Evolutionary conservation across 2,113 vertebrate species (phyloP).

Genomic region (Zonotrichia leucophrys): DNA sequence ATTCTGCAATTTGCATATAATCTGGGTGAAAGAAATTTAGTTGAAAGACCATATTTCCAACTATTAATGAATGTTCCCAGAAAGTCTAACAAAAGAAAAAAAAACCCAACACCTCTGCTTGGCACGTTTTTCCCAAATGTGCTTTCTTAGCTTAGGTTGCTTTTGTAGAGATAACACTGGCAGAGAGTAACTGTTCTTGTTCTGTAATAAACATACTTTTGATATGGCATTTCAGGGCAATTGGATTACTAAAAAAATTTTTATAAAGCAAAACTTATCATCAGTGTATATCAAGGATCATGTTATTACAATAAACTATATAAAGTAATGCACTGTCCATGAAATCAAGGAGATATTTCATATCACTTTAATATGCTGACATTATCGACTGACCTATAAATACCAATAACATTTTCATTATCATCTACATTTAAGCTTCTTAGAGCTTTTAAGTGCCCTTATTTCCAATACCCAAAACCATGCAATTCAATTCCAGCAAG

Average conservation of each 20-base stretch:
- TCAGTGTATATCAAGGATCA: not conserved
- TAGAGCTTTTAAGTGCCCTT: slow-evolving; percentile 9
- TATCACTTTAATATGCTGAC: not conserved
- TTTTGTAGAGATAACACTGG: not conserved
- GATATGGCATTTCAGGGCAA: slow-evolving; percentile 9
- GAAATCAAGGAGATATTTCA: slow-evolving; percentile 16
- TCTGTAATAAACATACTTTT: not conserved
- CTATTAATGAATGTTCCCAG: not conserved
- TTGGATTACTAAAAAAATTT: not conserved
- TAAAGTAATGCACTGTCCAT: not conserved
- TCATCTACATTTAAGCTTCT: not conserved
- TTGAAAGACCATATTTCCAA: not conserved
- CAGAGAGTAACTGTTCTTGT: not conserved
- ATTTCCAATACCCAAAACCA: not conserved
- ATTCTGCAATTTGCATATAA: not conserved
- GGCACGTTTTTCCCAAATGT: not conserved
- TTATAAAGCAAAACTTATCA: not conserved
- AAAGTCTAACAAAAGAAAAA: not conserved
- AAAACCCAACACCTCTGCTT: not conserved
- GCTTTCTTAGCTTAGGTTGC: not conserved
- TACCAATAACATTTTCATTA: not conserved
- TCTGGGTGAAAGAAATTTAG: not conserved
- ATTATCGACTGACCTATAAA: not conserved
- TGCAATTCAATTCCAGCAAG: not conserved
- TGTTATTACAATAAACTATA: not conserved